These are phyloP conservation scores for Dysidea cf. avara DNA, from an alignment of 37 sponge, comb jelly and placozoan species.

Conservation along the genomic window DNA sequence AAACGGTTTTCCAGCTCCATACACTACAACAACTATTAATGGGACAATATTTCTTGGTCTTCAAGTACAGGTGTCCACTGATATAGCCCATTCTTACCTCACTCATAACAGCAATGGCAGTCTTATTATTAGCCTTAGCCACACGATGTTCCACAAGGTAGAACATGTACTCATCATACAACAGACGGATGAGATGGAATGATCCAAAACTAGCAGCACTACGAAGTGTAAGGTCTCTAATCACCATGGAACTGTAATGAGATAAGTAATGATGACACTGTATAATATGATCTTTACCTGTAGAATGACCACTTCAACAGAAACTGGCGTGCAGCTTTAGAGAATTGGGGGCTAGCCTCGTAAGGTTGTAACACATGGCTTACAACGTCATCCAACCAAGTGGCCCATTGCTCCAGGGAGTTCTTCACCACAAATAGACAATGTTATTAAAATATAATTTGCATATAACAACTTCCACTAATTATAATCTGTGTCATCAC, in stretches of 20 bases:
- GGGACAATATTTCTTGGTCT: too few relatives aligned
- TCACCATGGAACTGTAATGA: conserved; percentile 91
- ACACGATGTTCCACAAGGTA: conserved; percentile 96
- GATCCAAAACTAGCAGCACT: conserved; percentile 99
- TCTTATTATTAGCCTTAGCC: conserved; percentile 68
- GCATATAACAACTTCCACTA: neutral
- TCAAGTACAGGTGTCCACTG: neutral
- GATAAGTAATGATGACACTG: neutral
- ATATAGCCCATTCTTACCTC: conserved; percentile 64
- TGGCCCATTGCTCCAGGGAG: conserved; percentile 92
- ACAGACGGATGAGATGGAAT: conserved; percentile 94
- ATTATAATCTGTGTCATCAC: neutral
- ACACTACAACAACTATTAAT: too few relatives aligned
- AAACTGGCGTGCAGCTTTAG: conserved; percentile 90
- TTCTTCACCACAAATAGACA: conserved; percentile 18
- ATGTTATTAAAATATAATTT: too few relatives aligned
- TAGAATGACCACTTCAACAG: conserved; percentile 99
- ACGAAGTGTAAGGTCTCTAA: conserved; percentile 95
- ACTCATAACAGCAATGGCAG: conserved; percentile 91
- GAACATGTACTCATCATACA: conserved; percentile 99
- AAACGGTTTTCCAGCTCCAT: too few relatives aligned
- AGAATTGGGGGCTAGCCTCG: conserved; percentile 51
- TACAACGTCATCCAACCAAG: conserved; percentile 92
- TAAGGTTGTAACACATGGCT: conserved; percentile 69
- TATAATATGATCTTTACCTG: conserved; percentile 55